These are phyloP conservation scores for Phrynosoma blainvillii DNA, from an alignment of 2,113 vertebrate species.

Conservation along the genomic window DNA sequence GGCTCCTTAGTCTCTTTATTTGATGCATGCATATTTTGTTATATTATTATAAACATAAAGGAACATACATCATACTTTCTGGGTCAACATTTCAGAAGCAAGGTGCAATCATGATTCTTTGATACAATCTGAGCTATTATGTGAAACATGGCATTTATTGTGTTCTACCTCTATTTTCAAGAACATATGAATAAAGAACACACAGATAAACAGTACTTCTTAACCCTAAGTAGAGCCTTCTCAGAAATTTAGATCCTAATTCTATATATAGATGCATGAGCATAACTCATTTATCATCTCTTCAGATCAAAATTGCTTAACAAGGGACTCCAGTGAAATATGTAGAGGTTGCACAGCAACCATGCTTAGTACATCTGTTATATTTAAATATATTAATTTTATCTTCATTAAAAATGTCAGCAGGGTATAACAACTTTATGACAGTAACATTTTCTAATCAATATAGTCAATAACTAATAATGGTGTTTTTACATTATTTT, in stretches of 20 bases:
- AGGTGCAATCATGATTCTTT: neutral
- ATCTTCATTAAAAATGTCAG: neutral
- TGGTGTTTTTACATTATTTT: neutral
- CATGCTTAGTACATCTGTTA: neutral
- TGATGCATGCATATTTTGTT: neutral
- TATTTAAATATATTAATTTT: neutral
- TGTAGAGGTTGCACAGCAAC: neutral
- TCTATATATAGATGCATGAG: neutral
- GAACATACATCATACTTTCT: neutral
- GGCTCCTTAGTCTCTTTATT: neutral
- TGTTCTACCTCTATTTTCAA: neutral
- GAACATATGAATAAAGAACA: neutral
- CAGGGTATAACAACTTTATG: neutral
- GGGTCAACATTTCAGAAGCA: neutral
- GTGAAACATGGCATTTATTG: neutral
- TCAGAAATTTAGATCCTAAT: neutral
- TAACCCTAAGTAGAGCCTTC: neutral
- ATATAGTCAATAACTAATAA: neutral
- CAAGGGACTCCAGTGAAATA: neutral
- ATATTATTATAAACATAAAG: neutral
- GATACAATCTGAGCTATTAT: neutral
- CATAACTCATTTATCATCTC: neutral
- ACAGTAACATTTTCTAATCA: neutral
- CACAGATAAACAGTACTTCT: neutral
- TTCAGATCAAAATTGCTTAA: neutral